Base-by-base conservation (phyloP, 2,113 vertebrate species). In the Emydocephalus ijimae region DNA sequence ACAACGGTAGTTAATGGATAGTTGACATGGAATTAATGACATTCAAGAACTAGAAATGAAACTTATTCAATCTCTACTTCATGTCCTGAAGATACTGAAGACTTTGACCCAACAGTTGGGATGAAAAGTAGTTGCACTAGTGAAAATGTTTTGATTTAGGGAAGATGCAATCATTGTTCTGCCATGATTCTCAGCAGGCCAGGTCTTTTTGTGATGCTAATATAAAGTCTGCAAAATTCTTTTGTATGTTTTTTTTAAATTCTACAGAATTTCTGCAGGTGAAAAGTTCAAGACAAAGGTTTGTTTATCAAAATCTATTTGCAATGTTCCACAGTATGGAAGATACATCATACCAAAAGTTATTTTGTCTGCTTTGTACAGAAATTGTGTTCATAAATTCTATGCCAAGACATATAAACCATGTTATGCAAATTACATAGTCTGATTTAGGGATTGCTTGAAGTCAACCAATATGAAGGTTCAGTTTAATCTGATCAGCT, bases 231-330 rank as follows among this genome's bases (percentile, higher is more conserved):
- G 39, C 43, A 59, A 15, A 34, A 8, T 18, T 95, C 81, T 94
- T 91, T 92, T 74, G 24, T 91, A 64, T 8, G 90, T 91, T 50
- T 18, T 5, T 59, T 59, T 90, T 86, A 5, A 45, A 54, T 94
- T 89, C 85, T 85, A 90, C 88, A 90, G 93, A 95, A 93, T 57
- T 86, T 91, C 43, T 95, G 90, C 90, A 94, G 48, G 91, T 94
- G 59, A 91, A 91, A 85, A 94, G 29, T 94, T 93, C 85, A 14
- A 14, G 57, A 88, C 89, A 64, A 91, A 81, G 94, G 34, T 57
- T 85, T 81, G 81, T 89, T 45, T 89, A 61, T 14, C 55, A 43
- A 34, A 92, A 89, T 93, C 89, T 87, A 87, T 88, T 87, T 92
- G 81, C 23, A 26, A 48, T 90, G 74, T 93, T 74, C 93, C 61